Evolutionary conservation across 2,797 vertebrate species (phyloP), one percentile per base, ranked within the genome.

Genomic region (Cyprinodon diabolis): DNA sequence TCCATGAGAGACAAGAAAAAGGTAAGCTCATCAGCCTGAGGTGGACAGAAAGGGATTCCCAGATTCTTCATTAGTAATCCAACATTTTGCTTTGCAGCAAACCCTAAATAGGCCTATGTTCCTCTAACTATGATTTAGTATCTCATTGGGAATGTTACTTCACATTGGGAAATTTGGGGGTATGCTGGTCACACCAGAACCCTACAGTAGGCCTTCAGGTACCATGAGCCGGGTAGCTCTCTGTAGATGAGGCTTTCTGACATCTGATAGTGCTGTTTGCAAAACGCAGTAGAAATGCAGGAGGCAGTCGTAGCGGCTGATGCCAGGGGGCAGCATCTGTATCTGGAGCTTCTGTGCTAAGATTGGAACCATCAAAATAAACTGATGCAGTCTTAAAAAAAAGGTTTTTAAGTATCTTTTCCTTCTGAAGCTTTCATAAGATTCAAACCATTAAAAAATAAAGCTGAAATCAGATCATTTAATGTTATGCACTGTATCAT

Each of bases 1-100:
- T 96, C 95, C 80, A 96, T 96, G 95, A 94, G 95, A 85, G 95
- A 96, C 93, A 94, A 93, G 81, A 96, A 96, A 91, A 96, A 96
- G 95, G 95, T 96, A 91, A 93, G 92, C 47, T 52, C 60, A 72
- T 78, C 58, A 25, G 43, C n/a, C 14, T 10, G 12, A 14, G 23
- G 49, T 68, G 52, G 35, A 51, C 35, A 30, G 40, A n/a, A 23
- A 55, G 13, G 35, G 4, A 37, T 30, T 9, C 66, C 70, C 30
- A 14, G 21, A 72, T 57, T 74, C 21, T 12, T 62, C 6, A 40
- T 11, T 1, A 51, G 51, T 51, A 54, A 55, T 1, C 9, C 1
- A 7, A 6, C 21, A 23, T 60, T 54, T 55, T 37, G 60, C 72
- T 60, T 60, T 21, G 15, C 7, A 25, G 4, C 17, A 65, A 8